Percentiles rank a stretch among this genome's conserved stretches.
Evolutionary conservation across 2,113 vertebrate species (phyloP).

Genomic region (Hyperopisus bebe): DNA sequence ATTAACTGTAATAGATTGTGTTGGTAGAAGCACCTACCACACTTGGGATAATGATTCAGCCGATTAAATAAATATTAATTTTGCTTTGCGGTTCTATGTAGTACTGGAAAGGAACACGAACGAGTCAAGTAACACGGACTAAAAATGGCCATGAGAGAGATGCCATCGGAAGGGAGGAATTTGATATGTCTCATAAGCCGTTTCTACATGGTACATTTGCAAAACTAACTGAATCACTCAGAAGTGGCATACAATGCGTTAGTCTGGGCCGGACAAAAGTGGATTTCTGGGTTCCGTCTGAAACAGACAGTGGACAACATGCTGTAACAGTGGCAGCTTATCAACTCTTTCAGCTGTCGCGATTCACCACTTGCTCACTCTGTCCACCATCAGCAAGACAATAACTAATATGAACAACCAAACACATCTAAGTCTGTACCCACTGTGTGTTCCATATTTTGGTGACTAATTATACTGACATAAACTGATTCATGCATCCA

Average conservation of each 20-base stretch:
- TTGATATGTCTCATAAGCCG: background rate
- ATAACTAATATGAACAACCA: background rate
- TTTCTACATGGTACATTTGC: background rate
- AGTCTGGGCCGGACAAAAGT: background rate
- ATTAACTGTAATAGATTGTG: background rate
- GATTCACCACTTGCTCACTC: background rate
- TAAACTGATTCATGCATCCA: background rate
- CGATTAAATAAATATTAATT: conserved; percentile 13
- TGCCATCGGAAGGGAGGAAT: background rate
- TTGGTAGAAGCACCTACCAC: background rate
- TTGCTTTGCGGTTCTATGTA: background rate
- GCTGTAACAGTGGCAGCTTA: background rate
- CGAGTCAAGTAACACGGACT: background rate
- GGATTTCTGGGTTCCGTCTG: background rate
- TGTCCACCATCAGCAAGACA: background rate
- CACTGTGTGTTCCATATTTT: background rate
- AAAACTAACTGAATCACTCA: background rate
- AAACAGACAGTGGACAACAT: background rate
- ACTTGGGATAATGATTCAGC: conserved; percentile 1
- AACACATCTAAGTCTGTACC: background rate
- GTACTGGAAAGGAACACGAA: background rate
- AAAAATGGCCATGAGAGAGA: background rate
- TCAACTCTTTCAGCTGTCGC: background rate
- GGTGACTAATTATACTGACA: background rate
- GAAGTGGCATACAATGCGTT: background rate